Percentiles rank a stretch among this genome's conserved stretches.
These are phyloP conservation scores for Gasteruption jaculator DNA, from an alignment of 2,888 invertebrate genomes.

Conservation along the genomic window DNA sequence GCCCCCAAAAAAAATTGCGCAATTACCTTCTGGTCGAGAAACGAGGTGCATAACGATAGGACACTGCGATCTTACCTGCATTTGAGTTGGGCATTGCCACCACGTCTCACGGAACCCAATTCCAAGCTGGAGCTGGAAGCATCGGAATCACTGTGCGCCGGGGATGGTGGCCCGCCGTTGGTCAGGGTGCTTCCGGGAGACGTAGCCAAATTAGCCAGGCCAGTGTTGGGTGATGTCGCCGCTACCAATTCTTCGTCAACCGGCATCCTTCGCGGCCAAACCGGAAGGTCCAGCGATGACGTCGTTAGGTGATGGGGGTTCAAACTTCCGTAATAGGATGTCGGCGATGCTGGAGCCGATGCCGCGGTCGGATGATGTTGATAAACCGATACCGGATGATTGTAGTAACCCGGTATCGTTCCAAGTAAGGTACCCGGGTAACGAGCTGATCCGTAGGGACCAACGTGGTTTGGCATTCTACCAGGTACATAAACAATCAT, in stretches of 20 bases:
- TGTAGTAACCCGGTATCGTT: conserved; percentile 38
- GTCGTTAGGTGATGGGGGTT: conserved; percentile 26
- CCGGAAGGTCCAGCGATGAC: conserved; percentile 40
- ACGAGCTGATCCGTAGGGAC: conserved; percentile 45
- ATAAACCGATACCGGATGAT: conserved; percentile 36
- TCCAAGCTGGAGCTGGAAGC: conserved; percentile 48
- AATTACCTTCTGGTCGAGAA: no score
- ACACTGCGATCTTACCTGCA: conserved; percentile 40
- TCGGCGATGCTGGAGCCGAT: conserved; percentile 11
- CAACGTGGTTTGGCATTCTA: conserved; percentile 50
- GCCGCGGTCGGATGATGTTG: conserved; percentile 12
- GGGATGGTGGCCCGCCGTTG: conserved; percentile 43
- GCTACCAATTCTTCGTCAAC: conserved; percentile 47
- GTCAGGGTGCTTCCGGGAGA: conserved; percentile 31
- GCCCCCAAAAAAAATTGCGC: no score
- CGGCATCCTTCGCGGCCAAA: conserved; percentile 49
- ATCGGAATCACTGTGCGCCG: conserved; percentile 48
- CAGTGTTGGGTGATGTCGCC: conserved; percentile 34
- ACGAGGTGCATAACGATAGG: no score
- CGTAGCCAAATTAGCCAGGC: conserved; percentile 32
- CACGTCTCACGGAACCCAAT: conserved; percentile 43
- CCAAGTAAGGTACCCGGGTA: conserved; percentile 45
- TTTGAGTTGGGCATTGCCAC: conserved; percentile 46
- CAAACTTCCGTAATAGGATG: no score
- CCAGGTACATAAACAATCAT: conserved; percentile 51